These are phyloP conservation scores for Bombus waltoni DNA, from an alignment of 1,140 invertebrate genomes.

Conservation along the genomic window DNA sequence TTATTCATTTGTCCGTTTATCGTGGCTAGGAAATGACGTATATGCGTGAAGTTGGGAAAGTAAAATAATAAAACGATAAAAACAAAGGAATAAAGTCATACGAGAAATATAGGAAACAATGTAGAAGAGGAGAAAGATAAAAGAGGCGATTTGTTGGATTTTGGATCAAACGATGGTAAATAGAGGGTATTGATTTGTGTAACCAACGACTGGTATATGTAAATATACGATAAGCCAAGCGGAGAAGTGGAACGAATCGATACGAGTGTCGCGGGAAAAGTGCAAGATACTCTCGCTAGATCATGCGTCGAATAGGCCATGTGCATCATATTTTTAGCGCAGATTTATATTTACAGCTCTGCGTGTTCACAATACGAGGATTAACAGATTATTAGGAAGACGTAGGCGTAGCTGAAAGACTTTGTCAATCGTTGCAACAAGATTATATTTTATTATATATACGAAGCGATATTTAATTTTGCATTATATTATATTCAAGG, in stretches of 20 bases:
- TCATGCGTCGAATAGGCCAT: constrained; percentile 10
- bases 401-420: no score
- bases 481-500: no score
- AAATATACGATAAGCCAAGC: background rate
- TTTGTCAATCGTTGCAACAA: no score
- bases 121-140: background rate
- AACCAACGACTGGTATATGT: background rate
- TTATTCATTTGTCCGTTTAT: no score
- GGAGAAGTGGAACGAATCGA: constrained; percentile 33
- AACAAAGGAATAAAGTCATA: no score
- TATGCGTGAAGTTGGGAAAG: no score
- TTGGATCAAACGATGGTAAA: no score
- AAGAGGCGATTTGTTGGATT: background rate
- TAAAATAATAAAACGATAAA: no score
- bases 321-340: constrained; percentile 32
- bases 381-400: background rate
- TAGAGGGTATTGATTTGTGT: background rate
- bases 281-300: constrained; percentile 2
- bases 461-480: no score
- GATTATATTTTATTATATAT: no score
- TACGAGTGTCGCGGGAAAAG: constrained; percentile 11
- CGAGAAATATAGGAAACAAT: no score
- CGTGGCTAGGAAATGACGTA: no score
- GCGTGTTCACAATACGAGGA: background rate
- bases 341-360: background rate